Evolutionary conservation across 2,113 vertebrate genomes (phyloP).

Genomic region (Formicarius rufipectus): DNA sequence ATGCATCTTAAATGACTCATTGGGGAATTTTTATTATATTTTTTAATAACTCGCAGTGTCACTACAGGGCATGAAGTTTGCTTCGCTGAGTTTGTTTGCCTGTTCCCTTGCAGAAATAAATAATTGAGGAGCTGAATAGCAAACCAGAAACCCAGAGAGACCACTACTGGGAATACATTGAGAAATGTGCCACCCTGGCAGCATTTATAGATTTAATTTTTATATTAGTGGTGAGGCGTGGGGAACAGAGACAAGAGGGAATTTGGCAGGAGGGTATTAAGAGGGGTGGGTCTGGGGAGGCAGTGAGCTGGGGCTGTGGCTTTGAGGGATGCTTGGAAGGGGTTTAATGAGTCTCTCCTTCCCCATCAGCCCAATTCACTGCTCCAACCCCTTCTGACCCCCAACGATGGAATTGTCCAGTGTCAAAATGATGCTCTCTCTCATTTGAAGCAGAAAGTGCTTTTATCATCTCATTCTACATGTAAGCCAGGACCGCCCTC

Average conservation of each 20-base stretch:
- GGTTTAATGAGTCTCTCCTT: fast-evolving
- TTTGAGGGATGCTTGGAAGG: not conserved
- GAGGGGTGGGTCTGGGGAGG: not conserved
- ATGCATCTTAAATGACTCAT: constrained; percentile 30
- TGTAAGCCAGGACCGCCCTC: not conserved
- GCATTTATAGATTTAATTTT: not conserved
- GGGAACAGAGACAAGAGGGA: not conserved
- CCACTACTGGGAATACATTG: not conserved
- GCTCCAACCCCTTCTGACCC: not conserved
- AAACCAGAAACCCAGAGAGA: constrained; percentile 9
- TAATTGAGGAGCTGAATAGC: constrained; percentile 20
- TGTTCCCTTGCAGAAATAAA: not conserved
- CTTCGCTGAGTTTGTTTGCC: constrained; percentile 7
- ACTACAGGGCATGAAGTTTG: constrained; percentile 39
- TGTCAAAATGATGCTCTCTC: not conserved
- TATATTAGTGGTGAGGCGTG: not conserved
- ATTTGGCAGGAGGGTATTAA: not conserved
- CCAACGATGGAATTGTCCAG: not conserved
- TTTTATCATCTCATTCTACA: not conserved
- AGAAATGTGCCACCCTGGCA: not conserved
- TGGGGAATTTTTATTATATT: not conserved
- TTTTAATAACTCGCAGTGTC: not conserved
- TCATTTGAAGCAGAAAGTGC: not conserved
- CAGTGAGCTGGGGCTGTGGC: too few species aligned
- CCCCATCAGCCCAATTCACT: not conserved